phyloP scores from a whole-genome alignment of 2,113 vertebrate genomes.

The Cavia porcellus region DNA sequence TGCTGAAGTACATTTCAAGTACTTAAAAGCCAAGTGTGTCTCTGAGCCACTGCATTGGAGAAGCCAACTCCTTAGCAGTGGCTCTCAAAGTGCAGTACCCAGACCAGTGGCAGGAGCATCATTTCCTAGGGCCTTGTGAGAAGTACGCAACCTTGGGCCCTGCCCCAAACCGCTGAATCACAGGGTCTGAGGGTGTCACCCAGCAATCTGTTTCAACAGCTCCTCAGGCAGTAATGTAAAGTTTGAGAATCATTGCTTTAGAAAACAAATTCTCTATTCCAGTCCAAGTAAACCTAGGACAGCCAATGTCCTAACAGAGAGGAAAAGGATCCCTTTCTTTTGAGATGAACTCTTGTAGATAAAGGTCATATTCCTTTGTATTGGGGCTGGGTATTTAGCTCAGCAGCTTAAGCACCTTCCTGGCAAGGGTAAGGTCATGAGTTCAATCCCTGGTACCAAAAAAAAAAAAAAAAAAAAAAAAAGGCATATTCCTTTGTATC shows the following conservation, averaged over 20 bases:
- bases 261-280: not conserved
- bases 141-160: not conserved
- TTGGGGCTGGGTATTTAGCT: too few species aligned
- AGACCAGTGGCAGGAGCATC: not conserved
- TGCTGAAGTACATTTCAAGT: not conserved
- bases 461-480: too few species aligned
- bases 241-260: slow-evolving; percentile 6
- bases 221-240: not conserved
- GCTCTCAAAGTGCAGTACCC: not conserved
- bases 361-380: not conserved
- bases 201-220: not conserved
- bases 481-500: too few species aligned
- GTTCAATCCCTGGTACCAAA: too few species aligned
- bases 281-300: not conserved
- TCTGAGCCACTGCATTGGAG: not conserved
- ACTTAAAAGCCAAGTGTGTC: not conserved
- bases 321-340: not conserved
- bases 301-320: not conserved
- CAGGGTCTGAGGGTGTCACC: not conserved
- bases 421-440: too few species aligned
- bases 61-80: not conserved
- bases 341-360: slow-evolving; percentile 33
- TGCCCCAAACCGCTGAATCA: slow-evolving; percentile 7
- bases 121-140: not conserved
- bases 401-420: too few species aligned